Conservation (phyloP, 2,888 invertebrate species). For the Chrysopilus asiliformis region DNA sequence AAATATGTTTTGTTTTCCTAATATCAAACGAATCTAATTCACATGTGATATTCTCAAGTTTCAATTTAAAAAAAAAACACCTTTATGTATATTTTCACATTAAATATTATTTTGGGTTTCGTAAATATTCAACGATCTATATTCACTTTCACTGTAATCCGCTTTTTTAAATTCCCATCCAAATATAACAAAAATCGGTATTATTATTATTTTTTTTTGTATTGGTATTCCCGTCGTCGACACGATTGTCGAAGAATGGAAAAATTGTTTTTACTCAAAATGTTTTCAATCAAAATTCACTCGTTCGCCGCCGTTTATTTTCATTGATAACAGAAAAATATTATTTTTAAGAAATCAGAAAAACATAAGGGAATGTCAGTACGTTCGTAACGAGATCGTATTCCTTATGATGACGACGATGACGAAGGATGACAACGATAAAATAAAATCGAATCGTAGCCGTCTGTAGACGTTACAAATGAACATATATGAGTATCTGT, state of each 20-base stretch:
- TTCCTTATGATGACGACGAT: slow-evolving; percentile 1
- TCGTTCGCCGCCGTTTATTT: slow-evolving; percentile 13
- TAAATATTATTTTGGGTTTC: background rate
- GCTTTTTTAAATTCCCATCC: slow-evolving; percentile 8
- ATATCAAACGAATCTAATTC: background rate
- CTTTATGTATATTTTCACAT: slow-evolving; percentile 1
- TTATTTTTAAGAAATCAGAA: slow-evolving; percentile 12
- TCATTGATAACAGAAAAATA: slow-evolving; percentile 15
- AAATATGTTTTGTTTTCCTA: too few relatives aligned
- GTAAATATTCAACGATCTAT: background rate
- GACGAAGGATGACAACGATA: background rate
- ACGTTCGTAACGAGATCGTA: background rate
- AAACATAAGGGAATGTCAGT: slow-evolving; percentile 10
- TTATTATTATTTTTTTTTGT: too few relatives aligned
- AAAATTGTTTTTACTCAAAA: slow-evolving; percentile 12
- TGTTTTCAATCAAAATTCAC: slow-evolving; percentile 15
- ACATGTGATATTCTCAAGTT: background rate
- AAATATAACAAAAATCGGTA: too few relatives aligned
- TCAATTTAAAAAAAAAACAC: slow-evolving; percentile 2
- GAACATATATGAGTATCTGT: too few relatives aligned
- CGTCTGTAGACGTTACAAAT: too few relatives aligned
- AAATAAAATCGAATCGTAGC: background rate
- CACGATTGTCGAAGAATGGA: slow-evolving; percentile 5
- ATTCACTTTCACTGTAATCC: slow-evolving; percentile 13
- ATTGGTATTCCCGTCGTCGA: too few relatives aligned